Evolutionary conservation across 2,113 vertebrate species (phyloP).

Genomic region (Hystrix cristata): DNA sequence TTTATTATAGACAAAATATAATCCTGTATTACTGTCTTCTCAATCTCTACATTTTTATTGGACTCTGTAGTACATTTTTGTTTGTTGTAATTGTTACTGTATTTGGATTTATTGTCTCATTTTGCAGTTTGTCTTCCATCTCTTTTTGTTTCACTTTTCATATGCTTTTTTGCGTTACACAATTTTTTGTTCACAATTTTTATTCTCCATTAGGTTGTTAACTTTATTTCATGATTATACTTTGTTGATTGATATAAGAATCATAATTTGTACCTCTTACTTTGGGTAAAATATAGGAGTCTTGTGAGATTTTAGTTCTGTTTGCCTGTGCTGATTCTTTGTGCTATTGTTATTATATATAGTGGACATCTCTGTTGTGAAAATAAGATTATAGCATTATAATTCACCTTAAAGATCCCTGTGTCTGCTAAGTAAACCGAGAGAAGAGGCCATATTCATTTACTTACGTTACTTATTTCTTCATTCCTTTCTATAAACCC

Average conservation of each 20-base stretch:
- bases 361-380: not conserved
- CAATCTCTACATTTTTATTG: constrained; percentile 16
- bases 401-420: not conserved
- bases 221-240: constrained; percentile 18
- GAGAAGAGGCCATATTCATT: not conserved
- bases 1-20: not conserved
- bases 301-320: not conserved
- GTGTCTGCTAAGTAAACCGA: constrained; percentile 11
- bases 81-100: not conserved
- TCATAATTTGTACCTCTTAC: not conserved
- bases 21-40: not conserved
- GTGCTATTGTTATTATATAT: not conserved
- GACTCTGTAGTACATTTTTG: not conserved
- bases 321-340: not conserved
- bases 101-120: constrained; percentile 4
- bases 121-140: constrained; percentile 13
- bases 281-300: not conserved
- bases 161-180: not conserved
- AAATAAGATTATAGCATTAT: not conserved
- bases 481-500: not conserved
- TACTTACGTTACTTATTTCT: not conserved
- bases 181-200: not conserved
- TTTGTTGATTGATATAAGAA: not conserved
- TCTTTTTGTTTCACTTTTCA: constrained; percentile 6
- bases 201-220: not conserved